phyloP scores from a whole-genome alignment of 1,140 invertebrate genomes.

The Ips typographus region DNA sequence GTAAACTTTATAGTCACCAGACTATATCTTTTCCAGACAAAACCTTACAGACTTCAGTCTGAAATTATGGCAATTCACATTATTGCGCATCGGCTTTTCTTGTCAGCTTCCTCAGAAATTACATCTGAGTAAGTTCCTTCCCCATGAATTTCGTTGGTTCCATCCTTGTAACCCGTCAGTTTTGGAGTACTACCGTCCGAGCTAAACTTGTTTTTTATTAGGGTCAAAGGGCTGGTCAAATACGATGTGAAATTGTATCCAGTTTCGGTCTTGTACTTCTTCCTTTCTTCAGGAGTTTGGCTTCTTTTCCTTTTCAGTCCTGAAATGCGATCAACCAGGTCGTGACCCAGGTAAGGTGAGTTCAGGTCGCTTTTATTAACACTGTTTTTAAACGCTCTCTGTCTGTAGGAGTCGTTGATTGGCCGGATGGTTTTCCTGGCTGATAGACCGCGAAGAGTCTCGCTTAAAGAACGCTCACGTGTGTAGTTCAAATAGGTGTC shows the following conservation, averaged over 20 bases:
- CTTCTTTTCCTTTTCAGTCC: slow-evolving; percentile 45
- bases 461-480: slow-evolving; percentile 39
- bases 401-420: slow-evolving; percentile 40
- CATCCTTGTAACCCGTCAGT: slow-evolving; percentile 45
- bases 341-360: slow-evolving; percentile 25
- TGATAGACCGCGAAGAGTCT: slow-evolving; percentile 42
- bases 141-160: slow-evolving; percentile 34
- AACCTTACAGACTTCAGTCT: background rate
- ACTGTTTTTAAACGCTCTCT: slow-evolving; percentile 37
- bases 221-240: slow-evolving; percentile 45
- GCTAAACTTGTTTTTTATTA: slow-evolving; percentile 40
- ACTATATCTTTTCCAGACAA: background rate
- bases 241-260: slow-evolving; percentile 42
- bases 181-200: slow-evolving; percentile 48
- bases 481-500: slow-evolving; percentile 36
- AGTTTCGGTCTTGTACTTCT: slow-evolving; percentile 45
- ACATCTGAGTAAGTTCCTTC: slow-evolving; percentile 16
- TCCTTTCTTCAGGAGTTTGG: slow-evolving; percentile 41
- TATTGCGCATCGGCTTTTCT: slow-evolving; percentile 42
- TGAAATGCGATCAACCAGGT: slow-evolving; percentile 36
- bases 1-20: background rate
- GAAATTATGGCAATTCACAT: slow-evolving; percentile 35
- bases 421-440: slow-evolving; percentile 44
- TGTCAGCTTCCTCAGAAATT: slow-evolving; percentile 31
- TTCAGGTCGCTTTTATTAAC: slow-evolving; percentile 38